These are phyloP conservation scores for Heliconius melpomene DNA, from an alignment of 1,140 invertebrate genomes.

Conservation along the genomic window DNA sequence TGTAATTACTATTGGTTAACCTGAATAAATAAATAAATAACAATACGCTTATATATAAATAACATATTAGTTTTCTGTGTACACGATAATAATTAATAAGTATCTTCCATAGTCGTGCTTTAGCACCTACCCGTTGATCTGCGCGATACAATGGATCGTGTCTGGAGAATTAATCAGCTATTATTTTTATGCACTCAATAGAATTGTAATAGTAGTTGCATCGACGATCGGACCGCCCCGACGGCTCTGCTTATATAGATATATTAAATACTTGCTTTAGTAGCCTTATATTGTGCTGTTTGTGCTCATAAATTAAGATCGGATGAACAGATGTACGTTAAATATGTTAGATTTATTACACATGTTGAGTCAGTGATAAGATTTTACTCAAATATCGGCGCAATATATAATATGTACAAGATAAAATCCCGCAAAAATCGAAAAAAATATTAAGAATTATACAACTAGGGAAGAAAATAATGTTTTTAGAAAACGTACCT, in stretches of 20 bases:
- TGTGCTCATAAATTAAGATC: neutral
- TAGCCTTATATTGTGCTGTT: neutral
- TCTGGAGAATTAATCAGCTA: conserved; percentile 44
- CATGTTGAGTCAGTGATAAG: no score
- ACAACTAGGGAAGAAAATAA: no score
- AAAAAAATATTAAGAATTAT: no score
- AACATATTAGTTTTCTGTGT: neutral
- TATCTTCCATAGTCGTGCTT: conserved; percentile 35
- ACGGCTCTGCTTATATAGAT: conserved; percentile 3
- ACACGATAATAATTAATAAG: conserved; percentile 23
- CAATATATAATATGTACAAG: no score
- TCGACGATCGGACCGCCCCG: conserved; percentile 30
- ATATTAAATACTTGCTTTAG: neutral
- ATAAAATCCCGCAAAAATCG: no score
- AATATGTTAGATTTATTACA: no score
- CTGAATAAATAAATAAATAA: neutral
- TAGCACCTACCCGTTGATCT: conserved; percentile 45
- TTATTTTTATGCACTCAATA: conserved; percentile 41
- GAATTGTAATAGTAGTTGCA: conserved; percentile 30
- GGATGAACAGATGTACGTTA: neutral
- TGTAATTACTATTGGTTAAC: no score
- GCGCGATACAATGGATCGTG: conserved; percentile 49
- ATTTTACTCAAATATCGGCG: no score
- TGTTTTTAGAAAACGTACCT: no score
- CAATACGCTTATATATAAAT: neutral